phyloP scores from a whole-genome alignment of 64 coral and sea anemone genomes.

The Actinia equina region DNA sequence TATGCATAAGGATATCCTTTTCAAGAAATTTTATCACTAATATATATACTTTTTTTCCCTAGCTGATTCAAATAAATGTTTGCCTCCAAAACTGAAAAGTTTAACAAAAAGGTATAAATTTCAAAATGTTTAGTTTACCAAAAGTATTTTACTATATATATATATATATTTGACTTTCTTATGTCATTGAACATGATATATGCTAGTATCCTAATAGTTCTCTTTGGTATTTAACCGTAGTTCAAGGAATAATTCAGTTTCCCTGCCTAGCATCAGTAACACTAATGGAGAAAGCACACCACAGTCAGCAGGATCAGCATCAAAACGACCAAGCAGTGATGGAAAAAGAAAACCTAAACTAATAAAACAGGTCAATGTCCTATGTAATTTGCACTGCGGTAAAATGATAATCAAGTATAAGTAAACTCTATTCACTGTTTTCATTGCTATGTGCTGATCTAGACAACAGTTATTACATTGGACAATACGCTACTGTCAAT shows the following conservation, averaged over 20 bases:
- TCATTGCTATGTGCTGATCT: too few species aligned
- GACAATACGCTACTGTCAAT: too few species aligned
- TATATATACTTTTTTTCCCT: slow-evolving; percentile 1
- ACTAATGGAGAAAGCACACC: slow-evolving; percentile 22
- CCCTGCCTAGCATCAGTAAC: slow-evolving; percentile 74
- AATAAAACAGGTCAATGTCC: slow-evolving; percentile 26
- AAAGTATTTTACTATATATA: neutral
- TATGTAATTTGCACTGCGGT: too few species aligned
- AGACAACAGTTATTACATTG: too few species aligned
- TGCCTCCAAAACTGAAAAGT: slow-evolving; percentile 79
- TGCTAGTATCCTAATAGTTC: neutral
- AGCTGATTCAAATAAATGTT: slow-evolving; percentile 65
- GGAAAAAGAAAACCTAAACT: slow-evolving; percentile 66
- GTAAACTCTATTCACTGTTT: too few species aligned
- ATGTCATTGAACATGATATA: neutral
- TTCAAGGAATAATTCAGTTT: slow-evolving; percentile 63
- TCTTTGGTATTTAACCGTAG: neutral
- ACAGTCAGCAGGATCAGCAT: slow-evolving; percentile 15
- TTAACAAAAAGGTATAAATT: slow-evolving; percentile 60
- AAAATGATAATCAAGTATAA: too few species aligned
- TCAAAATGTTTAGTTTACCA: neutral
- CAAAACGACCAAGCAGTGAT: slow-evolving; percentile 91
- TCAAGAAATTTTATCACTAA: neutral
- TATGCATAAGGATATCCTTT: too few species aligned
- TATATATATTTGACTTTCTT: too few species aligned